Percentiles rank a stretch among this genome's conserved stretches.
Conservation (phyloP, 2,888 invertebrate genomes). For the Phorcus lineatus region DNA sequence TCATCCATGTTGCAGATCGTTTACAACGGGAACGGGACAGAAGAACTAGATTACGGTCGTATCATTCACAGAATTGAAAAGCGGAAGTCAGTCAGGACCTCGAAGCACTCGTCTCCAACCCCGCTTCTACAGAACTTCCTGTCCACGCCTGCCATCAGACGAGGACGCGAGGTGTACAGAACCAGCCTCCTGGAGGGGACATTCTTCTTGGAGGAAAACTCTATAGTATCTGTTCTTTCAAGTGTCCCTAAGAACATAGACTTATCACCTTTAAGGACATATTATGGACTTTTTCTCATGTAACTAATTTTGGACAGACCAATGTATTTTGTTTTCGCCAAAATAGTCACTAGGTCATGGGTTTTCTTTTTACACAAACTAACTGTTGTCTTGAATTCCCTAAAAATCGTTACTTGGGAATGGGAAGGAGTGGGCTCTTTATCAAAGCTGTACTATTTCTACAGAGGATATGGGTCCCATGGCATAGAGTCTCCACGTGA, state of each 20-base stretch:
- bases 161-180: background rate
- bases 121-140: background rate
- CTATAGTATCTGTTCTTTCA: background rate
- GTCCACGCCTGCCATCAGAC: conserved; percentile 1
- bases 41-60: background rate
- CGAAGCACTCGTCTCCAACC: background rate
- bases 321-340: too few relatives aligned
- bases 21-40: background rate
- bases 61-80: background rate
- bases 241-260: background rate
- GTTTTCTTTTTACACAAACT: too few relatives aligned
- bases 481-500: too few relatives aligned
- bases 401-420: too few relatives aligned
- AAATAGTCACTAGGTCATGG: too few relatives aligned
- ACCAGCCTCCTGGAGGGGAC: background rate
- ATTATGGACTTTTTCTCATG: too few relatives aligned
- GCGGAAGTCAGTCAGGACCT: background rate
- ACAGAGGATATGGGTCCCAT: too few relatives aligned
- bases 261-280: too few relatives aligned
- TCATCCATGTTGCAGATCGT: background rate
- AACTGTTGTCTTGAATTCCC: too few relatives aligned
- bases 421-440: too few relatives aligned
- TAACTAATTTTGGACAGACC: too few relatives aligned
- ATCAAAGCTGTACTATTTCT: too few relatives aligned
- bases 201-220: background rate